These are phyloP conservation scores for Staurois parvus DNA, from an alignment of 2,797 vertebrate genomes.

Conservation along the genomic window DNA sequence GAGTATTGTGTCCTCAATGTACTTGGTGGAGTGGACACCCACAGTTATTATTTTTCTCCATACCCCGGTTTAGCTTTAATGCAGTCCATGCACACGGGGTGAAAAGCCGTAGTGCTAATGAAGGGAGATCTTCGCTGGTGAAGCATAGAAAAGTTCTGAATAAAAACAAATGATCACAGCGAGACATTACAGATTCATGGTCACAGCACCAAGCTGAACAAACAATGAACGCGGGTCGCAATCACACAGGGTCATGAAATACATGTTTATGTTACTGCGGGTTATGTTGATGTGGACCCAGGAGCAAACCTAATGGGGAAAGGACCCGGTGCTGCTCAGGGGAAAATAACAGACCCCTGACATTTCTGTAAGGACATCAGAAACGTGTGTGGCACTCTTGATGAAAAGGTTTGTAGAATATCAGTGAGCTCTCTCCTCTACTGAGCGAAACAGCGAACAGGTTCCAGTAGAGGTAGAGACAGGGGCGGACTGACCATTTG, in stretches of 20 bases:
- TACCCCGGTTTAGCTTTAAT: too few species aligned
- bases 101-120: neutral
- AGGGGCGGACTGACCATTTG: too few species aligned
- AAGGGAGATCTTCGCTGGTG: neutral
- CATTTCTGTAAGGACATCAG: neutral
- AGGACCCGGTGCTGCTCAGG: neutral
- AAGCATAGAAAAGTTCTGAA: neutral
- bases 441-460: neutral
- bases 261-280: neutral
- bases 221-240: neutral
- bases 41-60: too few species aligned
- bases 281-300: neutral
- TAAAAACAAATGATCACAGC: constrained; percentile 4
- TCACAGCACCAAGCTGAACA: neutral
- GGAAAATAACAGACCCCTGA: neutral
- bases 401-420: neutral
- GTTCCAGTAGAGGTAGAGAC: too few species aligned
- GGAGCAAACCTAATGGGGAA: neutral
- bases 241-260: neutral
- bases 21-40: too few species aligned
- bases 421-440: neutral
- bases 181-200: neutral
- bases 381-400: neutral
- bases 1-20: too few species aligned
- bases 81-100: neutral